Evolutionary conservation across 2,797 vertebrate species (phyloP), one percentile per base, ranked within the genome.

Genomic region (Gouania willdenowi): DNA sequence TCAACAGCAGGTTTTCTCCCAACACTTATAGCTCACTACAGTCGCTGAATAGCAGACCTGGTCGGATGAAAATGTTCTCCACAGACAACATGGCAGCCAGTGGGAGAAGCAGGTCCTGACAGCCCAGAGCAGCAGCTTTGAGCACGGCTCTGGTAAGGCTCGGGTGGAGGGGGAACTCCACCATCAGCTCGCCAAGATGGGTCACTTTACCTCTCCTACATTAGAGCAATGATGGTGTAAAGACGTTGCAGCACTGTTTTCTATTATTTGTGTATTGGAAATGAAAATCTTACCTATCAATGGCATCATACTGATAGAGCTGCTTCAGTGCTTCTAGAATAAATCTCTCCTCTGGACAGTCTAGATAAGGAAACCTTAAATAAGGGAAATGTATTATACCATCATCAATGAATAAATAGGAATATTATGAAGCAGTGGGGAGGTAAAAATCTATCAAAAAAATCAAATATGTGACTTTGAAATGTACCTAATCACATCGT

Each of bases 401-500:
- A n/a, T n/a, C n/a, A n/a, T n/a, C n/a, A n/a, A n/a, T n/a, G n/a
- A n/a, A n/a, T n/a, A n/a, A n/a, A n/a, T n/a, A n/a, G n/a, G n/a
- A n/a, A n/a, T n/a, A n/a, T n/a, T n/a, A n/a, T n/a, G n/a, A n/a
- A n/a, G n/a, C n/a, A n/a, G n/a, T n/a, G n/a, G n/a, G n/a, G n/a
- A n/a, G 28, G 24, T 13, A 13, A n/a, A 26, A 27, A 5, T n/a
- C 13, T 17, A n/a, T 8, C 12, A 2, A 11, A 34, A 8, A 18
- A 5, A 24, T 1, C 34, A 13, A 33, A 8, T 1, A 16, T 4
- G 2, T 3, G 4, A 27, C n/a, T n/a, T n/a, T n/a, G n/a, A n/a
- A n/a, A n/a, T n/a, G n/a, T n/a, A 98, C 97, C 95, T 91, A 58
- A 99, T 95, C 52, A 99, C 95, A 72, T 99, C 94, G 16, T 99